phyloP scores from a whole-genome alignment of 2,888 invertebrate genomes.

The Drosophila planitibia region DNA sequence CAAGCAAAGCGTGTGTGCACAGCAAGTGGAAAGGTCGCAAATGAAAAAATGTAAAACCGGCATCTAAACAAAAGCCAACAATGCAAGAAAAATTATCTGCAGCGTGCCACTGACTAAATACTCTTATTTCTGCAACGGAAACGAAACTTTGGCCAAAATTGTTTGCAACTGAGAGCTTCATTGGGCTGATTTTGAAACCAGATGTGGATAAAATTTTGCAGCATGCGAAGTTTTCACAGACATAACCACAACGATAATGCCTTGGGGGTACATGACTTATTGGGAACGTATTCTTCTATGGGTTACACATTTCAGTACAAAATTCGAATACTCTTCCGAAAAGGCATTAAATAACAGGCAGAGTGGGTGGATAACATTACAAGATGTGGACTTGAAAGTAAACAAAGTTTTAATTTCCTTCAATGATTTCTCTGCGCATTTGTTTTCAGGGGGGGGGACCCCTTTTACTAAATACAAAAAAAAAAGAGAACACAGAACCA shows the following conservation, averaged over 20 bases:
- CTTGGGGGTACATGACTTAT: not conserved
- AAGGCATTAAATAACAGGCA: not conserved
- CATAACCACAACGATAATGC: not conserved
- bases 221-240: not conserved
- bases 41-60: slow-evolving; percentile 26
- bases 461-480: not conserved
- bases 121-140: slow-evolving; percentile 3
- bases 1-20: slow-evolving; percentile 42
- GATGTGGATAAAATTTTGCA: not conserved
- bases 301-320: not conserved
- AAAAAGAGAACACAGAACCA: not conserved
- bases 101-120: not conserved
- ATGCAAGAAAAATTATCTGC: not conserved
- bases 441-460: slow-evolving; percentile 28
- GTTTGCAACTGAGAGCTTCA: not conserved
- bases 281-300: not conserved
- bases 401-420: slow-evolving; percentile 78
- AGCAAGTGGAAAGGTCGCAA: slow-evolving; percentile 8
- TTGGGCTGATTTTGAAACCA: not conserved
- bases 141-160: not conserved
- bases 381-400: slow-evolving; percentile 65
- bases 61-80: slow-evolving; percentile 22
- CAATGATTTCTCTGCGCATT: slow-evolving; percentile 71
- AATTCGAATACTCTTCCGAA: slow-evolving; percentile 6
- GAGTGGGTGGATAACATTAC: slow-evolving; percentile 27